These are phyloP conservation scores for Eretmochelys imbricata DNA, from an alignment of 2,113 vertebrate genomes.

Conservation along the genomic window DNA sequence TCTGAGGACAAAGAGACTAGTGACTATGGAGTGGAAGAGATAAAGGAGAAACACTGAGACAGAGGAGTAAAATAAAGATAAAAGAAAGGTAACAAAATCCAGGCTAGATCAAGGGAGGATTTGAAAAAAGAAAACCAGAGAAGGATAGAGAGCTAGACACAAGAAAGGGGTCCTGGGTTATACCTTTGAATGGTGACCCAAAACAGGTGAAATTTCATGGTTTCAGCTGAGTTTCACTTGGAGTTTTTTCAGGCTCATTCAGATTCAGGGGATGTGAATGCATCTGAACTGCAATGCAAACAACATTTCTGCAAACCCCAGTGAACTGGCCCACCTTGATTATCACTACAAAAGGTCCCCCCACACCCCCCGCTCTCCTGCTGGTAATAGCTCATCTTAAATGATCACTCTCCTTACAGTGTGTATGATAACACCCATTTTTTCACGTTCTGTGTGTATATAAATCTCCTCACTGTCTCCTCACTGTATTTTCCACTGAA, in stretches of 20 bases:
- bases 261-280: not conserved
- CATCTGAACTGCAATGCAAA: not conserved
- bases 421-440: no score
- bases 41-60: not conserved
- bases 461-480: no score
- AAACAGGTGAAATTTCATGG: not conserved
- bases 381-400: no score
- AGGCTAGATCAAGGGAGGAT: not conserved
- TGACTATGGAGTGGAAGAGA: not conserved
- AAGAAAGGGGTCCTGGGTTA: not conserved
- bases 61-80: not conserved
- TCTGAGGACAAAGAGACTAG: not conserved
- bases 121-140: not conserved
- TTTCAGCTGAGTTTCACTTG: not conserved
- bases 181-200: not conserved
- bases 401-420: no score
- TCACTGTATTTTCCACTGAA: no score
- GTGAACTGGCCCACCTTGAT: not conserved
- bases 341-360: no score
- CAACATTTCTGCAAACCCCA: not conserved
- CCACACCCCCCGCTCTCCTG: no score
- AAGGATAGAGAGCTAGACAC: not conserved
- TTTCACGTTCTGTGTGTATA: no score
- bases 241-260: not conserved
- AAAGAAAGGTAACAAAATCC: not conserved